Conservation (phyloP, 2,113 vertebrate genomes). For the Phalacrocorax aristotelis region DNA sequence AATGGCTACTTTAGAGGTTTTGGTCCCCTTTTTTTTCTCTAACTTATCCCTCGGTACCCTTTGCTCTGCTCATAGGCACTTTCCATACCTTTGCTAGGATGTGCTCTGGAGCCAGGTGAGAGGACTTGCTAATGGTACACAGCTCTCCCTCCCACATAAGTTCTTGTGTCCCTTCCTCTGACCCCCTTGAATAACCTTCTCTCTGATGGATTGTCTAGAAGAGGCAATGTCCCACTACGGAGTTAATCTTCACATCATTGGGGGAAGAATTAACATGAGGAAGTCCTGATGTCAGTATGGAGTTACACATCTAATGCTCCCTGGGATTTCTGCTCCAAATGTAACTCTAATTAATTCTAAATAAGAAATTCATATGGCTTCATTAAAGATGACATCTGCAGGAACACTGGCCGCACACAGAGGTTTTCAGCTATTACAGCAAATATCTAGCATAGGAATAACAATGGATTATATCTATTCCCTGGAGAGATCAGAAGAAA, state of each 20-base stretch:
- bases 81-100: not conserved
- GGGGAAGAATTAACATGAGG: not conserved
- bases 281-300: not conserved
- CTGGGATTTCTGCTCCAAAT: constrained; percentile 28
- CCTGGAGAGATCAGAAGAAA: constrained; percentile 26
- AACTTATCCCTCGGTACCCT: not conserved
- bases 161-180: not conserved
- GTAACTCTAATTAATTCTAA: constrained; percentile 53
- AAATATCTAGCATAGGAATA: not conserved
- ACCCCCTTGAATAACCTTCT: not conserved
- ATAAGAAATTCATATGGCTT: constrained; percentile 16
- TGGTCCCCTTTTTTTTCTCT: not conserved
- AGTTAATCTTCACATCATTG: not conserved
- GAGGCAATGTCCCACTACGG: not conserved
- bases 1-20: not conserved
- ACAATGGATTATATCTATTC: constrained; percentile 38
- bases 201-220: not conserved
- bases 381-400: constrained; percentile 25
- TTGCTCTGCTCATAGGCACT: not conserved
- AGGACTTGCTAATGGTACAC: not conserved
- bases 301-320: constrained; percentile 2
- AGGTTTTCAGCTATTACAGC: constrained; percentile 23
- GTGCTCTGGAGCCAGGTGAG: not conserved
- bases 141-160: not conserved
- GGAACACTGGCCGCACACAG: not conserved